phyloP scores from a whole-genome alignment of 2,797 vertebrate species.

The Cirrhinus mrigala region DNA sequence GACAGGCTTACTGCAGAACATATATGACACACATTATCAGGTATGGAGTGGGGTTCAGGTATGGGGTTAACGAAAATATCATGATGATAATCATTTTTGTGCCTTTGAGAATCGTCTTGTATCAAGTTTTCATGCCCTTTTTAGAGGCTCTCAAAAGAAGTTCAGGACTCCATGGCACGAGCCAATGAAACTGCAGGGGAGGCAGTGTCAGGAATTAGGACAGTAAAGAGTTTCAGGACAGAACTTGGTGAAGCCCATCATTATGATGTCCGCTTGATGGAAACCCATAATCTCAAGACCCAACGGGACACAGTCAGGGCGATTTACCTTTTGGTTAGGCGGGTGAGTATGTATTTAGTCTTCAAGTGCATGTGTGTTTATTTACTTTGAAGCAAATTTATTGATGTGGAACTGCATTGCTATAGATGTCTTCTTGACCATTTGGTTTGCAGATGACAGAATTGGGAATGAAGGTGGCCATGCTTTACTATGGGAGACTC shows the following conservation, averaged over 20 bases:
- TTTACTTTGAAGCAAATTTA: not conserved
- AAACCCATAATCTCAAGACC: conserved; percentile 75
- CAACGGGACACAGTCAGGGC: conserved; percentile 65
- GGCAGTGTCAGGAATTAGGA: conserved; percentile 76
- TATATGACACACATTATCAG: conserved; percentile 73
- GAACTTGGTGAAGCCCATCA: conserved; percentile 74
- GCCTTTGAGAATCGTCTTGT: not conserved
- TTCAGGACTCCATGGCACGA: conserved; percentile 80
- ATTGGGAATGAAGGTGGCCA: conserved; percentile 76
- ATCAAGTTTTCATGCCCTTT: not conserved
- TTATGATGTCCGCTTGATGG: conserved; percentile 74
- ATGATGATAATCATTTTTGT: not conserved
- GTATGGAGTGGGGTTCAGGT: conserved; percentile 72
- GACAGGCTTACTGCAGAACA: conserved; percentile 78
- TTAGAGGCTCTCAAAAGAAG: conserved; percentile 75
- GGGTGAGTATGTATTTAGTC: conserved; percentile 71
- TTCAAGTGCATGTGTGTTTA: not conserved
- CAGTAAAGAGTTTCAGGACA: conserved; percentile 81
- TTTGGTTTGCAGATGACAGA: conserved; percentile 62
- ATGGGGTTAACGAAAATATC: not conserved
- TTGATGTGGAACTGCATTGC: not conserved
- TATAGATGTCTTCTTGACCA: not conserved
- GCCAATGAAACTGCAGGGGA: conserved; percentile 81
- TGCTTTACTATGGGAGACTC: conserved; percentile 79
- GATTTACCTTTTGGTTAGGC: conserved; percentile 73